These are phyloP conservation scores for Nylanderia fulva DNA, from an alignment of 1,140 invertebrate genomes.

Conservation along the genomic window DNA sequence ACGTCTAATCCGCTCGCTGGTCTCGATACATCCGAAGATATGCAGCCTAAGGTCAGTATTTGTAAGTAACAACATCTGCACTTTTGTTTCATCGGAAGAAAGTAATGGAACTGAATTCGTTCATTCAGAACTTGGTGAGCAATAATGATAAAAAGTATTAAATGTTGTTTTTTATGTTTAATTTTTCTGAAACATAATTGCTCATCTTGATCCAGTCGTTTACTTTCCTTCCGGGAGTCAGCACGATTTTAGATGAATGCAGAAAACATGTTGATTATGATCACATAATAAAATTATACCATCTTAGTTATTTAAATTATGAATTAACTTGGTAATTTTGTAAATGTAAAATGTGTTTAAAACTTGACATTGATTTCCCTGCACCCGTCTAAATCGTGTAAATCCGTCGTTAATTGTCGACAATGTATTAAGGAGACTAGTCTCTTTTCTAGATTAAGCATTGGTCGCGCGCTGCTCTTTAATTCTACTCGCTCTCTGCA, in stretches of 20 bases:
- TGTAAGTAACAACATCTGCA: slow-evolving; percentile 68
- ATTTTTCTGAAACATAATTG: slow-evolving; percentile 8
- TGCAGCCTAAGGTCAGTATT: slow-evolving; percentile 86
- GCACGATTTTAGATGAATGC: slow-evolving; percentile 36
- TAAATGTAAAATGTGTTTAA: no score
- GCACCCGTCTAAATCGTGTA: slow-evolving; percentile 62
- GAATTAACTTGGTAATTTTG: not conserved
- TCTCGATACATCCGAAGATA: slow-evolving; percentile 87
- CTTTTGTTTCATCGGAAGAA: slow-evolving; percentile 55
- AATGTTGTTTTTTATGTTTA: not conserved
- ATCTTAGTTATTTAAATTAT: not conserved
- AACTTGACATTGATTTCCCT: not conserved
- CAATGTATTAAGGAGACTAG: slow-evolving; percentile 73
- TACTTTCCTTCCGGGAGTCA: slow-evolving; percentile 38
- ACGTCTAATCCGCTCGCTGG: slow-evolving; percentile 90
- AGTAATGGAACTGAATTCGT: slow-evolving; percentile 55
- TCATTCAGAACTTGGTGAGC: not conserved
- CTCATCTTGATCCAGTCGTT: slow-evolving; percentile 4
- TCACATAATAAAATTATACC: not conserved
- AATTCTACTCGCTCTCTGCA: slow-evolving; percentile 76
- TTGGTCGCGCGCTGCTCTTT: slow-evolving; percentile 72
- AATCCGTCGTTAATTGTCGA: slow-evolving; percentile 61
- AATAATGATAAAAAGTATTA: not conserved
- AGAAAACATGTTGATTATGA: slow-evolving; percentile 15
- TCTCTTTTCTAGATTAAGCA: slow-evolving; percentile 74